Evolutionary conservation across 2,797 vertebrate species (phyloP).

Genomic region (Pelodytes ibericus): DNA sequence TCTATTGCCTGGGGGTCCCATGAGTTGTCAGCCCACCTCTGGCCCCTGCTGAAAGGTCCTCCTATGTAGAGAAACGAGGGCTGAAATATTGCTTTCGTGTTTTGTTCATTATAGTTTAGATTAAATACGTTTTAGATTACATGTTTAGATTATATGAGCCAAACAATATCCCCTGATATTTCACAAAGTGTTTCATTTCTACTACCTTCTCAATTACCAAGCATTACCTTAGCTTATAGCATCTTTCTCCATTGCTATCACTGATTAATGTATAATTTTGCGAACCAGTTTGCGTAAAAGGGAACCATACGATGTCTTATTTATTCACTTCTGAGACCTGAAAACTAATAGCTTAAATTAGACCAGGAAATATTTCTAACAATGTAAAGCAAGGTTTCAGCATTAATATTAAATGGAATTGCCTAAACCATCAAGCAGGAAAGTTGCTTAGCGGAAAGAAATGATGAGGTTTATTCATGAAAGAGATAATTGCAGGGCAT

Average conservation of each 20-base stretch:
- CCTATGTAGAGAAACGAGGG: no score
- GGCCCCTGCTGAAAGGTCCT: no score
- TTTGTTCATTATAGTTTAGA: background rate
- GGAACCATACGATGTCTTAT: background rate
- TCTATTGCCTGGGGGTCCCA: no score
- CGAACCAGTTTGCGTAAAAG: background rate
- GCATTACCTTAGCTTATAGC: background rate
- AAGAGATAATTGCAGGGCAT: no score
- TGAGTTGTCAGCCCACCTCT: no score
- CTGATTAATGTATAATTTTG: slow-evolving; percentile 4
- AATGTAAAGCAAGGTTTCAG: background rate
- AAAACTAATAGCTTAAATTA: background rate
- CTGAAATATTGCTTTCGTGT: no score
- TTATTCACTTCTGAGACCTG: background rate
- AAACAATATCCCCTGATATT: slow-evolving; percentile 1
- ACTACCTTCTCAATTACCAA: background rate
- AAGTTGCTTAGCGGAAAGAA: no score
- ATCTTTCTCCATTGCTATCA: background rate
- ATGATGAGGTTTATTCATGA: no score
- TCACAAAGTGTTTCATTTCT: background rate
- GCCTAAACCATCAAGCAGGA: background rate
- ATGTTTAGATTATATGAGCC: no score
- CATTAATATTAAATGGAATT: background rate
- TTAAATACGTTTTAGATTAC: background rate
- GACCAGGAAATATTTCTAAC: background rate